These are phyloP conservation scores for Tachina lurida DNA, from an alignment of 2,888 invertebrate genomes.

Conservation along the genomic window DNA sequence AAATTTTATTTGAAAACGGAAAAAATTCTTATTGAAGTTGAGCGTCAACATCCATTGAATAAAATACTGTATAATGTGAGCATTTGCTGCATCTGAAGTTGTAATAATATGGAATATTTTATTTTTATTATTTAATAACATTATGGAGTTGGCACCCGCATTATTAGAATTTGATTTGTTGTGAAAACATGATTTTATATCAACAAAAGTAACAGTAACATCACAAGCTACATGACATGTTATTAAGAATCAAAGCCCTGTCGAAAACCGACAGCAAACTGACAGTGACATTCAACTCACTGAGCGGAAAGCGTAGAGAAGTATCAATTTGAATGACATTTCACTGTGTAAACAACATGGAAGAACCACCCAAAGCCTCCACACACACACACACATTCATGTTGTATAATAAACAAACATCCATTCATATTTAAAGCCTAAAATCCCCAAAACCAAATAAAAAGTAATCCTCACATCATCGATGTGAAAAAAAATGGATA, in stretches of 20 bases:
- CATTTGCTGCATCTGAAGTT: constrained; percentile 7
- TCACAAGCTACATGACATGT: constrained; percentile 30
- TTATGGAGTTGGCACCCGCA: constrained; percentile 57
- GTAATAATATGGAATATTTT: constrained; percentile 43
- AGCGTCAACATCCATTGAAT: constrained; percentile 46
- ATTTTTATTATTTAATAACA: constrained; percentile 17
- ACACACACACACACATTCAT: constrained; percentile 1
- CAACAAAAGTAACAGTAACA: constrained; percentile 46
- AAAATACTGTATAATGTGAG: background rate
- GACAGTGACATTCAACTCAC: constrained; percentile 60
- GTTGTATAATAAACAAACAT: background rate
- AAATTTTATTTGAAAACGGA: constrained; percentile 11
- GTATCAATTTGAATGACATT: constrained; percentile 50
- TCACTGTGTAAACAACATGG: constrained; percentile 51
- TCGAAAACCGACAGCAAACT: constrained; percentile 66
- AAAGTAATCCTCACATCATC: constrained; percentile 47
- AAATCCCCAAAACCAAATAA: constrained; percentile 40
- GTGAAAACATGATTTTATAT: constrained; percentile 48
- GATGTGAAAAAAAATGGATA: constrained; percentile 20
- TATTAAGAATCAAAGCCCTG: constrained; percentile 65
- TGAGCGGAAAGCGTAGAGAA: constrained; percentile 39
- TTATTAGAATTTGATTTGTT: constrained; percentile 50
- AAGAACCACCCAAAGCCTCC: constrained; percentile 47
- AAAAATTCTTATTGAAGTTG: constrained; percentile 41
- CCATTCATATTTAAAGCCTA: constrained; percentile 10